Evolutionary conservation across 2,113 vertebrate genomes (phyloP).

Genomic region (Pyxicephalus adspersus): DNA sequence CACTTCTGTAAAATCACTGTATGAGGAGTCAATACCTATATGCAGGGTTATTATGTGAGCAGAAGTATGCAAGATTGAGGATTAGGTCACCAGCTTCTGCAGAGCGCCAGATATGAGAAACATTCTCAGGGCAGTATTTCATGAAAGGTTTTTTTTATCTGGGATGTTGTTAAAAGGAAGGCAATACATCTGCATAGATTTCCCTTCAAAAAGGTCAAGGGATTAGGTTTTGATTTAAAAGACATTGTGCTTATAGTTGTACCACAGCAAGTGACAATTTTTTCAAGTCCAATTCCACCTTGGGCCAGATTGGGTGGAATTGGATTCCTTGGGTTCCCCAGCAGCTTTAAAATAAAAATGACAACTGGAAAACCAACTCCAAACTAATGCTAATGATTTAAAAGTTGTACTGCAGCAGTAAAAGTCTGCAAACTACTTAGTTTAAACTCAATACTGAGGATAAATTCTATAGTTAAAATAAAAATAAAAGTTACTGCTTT

Average conservation of each 20-base stretch:
- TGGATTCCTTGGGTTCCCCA: too few species aligned
- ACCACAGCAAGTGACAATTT: background rate
- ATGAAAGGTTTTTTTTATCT: slow-evolving; percentile 21
- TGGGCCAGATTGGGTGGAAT: too few species aligned
- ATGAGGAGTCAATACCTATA: background rate
- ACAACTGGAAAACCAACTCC: too few species aligned
- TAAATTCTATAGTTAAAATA: too few species aligned
- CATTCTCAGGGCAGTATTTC: slow-evolving; percentile 4
- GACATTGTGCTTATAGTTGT: background rate
- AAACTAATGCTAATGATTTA: too few species aligned
- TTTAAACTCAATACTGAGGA: too few species aligned
- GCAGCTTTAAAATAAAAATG: too few species aligned
- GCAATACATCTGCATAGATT: slow-evolving; percentile 9
- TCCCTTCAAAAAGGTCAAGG: slow-evolving; percentile 15
- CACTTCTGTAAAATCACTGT: background rate
- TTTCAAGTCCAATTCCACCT: too few species aligned
- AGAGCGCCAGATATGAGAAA: slow-evolving; percentile 1
- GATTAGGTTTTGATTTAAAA: background rate
- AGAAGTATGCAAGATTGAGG: slow-evolving; percentile 13
- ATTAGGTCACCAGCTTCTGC: background rate
- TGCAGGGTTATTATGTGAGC: background rate
- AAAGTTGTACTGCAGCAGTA: too few species aligned
- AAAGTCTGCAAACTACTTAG: too few species aligned
- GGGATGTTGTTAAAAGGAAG: slow-evolving; percentile 2
- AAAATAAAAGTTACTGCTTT: too few species aligned